These are phyloP conservation scores for Conopomorpha cramerella DNA, from an alignment of 1,140 invertebrate species.

Conservation along the genomic window DNA sequence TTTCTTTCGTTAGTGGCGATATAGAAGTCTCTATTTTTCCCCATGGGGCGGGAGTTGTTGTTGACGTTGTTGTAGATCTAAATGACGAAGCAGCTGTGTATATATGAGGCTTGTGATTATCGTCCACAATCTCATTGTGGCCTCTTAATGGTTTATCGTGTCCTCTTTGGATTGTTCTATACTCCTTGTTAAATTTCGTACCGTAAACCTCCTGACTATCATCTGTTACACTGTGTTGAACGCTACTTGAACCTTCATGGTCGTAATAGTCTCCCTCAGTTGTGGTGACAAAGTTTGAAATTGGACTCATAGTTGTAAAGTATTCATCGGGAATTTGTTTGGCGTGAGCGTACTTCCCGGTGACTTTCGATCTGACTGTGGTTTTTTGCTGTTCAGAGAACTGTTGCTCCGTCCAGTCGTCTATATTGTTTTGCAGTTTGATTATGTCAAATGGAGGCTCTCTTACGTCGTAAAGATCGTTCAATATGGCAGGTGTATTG, in stretches of 20 bases:
- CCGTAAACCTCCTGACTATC: slow-evolving; percentile 21
- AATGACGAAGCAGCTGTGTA: slow-evolving; percentile 45
- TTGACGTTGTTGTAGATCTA: slow-evolving; percentile 25
- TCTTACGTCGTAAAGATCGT: slow-evolving; percentile 42
- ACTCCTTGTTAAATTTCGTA: slow-evolving; percentile 21
- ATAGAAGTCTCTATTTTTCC: slow-evolving; percentile 69
- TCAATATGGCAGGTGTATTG: slow-evolving; percentile 24
- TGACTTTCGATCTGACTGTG: slow-evolving; percentile 54
- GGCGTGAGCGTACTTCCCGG: slow-evolving; percentile 60
- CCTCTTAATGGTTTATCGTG: slow-evolving; percentile 19
- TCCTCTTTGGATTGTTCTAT: slow-evolving; percentile 28
- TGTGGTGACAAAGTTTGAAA: slow-evolving; percentile 21
- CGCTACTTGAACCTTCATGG: slow-evolving; percentile 62
- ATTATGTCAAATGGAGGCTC: slow-evolving; percentile 70
- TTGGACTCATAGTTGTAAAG: slow-evolving; percentile 65
- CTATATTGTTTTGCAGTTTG: slow-evolving; percentile 79
- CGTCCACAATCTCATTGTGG: slow-evolving; percentile 19
- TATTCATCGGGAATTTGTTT: slow-evolving; percentile 80
- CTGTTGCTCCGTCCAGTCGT: slow-evolving; percentile 82
- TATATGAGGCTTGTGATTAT: slow-evolving; percentile 29
- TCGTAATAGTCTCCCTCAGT: slow-evolving; percentile 53
- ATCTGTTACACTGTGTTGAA: slow-evolving; percentile 45
- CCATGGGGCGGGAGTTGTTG: slow-evolving; percentile 62
- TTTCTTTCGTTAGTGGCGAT: slow-evolving; percentile 73
- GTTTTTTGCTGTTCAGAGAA: slow-evolving; percentile 60